phyloP scores from a whole-genome alignment of 2,888 invertebrate genomes.

The Mystacides longicornis region DNA sequence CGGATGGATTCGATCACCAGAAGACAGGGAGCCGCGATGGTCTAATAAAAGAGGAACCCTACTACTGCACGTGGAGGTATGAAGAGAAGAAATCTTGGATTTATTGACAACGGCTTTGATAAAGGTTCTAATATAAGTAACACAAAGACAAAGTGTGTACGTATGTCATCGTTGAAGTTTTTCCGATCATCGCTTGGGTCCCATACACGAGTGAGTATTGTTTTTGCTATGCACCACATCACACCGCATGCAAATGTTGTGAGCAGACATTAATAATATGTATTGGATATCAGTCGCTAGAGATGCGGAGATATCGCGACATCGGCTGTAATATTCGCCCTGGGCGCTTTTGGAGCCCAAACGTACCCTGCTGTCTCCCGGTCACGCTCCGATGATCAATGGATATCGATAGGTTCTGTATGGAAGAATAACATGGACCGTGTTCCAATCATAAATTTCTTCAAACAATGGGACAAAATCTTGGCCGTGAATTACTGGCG shows the following conservation, averaged over 20 bases:
- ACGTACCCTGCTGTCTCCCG: conserved; percentile 2
- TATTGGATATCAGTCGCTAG: neutral
- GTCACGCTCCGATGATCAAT: conserved; percentile 27
- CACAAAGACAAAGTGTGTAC: too few species aligned
- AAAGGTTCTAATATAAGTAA: too few species aligned
- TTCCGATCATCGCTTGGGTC: too few species aligned
- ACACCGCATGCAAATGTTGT: neutral
- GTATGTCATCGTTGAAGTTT: too few species aligned
- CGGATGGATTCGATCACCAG: too few species aligned
- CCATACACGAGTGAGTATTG: too few species aligned
- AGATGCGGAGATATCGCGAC: neutral
- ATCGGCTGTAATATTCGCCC: conserved; percentile 1
- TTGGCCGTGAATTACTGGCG: conserved; percentile 23
- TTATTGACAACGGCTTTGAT: too few species aligned
- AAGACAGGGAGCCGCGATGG: too few species aligned
- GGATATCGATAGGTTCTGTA: conserved; percentile 24
- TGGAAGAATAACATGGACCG: conserved; percentile 18
- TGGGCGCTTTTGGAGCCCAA: conserved; percentile 1
- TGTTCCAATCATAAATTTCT: conserved; percentile 25
- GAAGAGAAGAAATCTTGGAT: too few species aligned
- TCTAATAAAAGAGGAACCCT: too few species aligned
- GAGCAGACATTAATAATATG: neutral
- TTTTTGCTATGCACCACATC: too few species aligned
- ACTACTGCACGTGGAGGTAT: too few species aligned
- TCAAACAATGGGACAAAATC: conserved; percentile 26